These are phyloP conservation scores for Melikaiella ostensackeni DNA, from an alignment of 2,888 invertebrate species.

Conservation along the genomic window DNA sequence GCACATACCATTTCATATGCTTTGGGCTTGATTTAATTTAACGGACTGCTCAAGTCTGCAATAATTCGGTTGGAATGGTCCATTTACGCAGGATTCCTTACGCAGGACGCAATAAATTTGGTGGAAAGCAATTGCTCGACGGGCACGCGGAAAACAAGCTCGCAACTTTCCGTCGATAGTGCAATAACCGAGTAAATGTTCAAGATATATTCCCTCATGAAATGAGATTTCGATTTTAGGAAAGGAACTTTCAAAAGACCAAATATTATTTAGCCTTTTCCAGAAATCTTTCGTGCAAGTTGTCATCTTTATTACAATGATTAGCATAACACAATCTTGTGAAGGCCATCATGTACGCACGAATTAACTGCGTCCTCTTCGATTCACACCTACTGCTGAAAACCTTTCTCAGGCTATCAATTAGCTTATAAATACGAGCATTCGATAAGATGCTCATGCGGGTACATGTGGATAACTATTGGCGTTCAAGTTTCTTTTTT, in stretches of 20 bases:
- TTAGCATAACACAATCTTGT: slow-evolving; percentile 62
- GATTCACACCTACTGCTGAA: slow-evolving; percentile 14
- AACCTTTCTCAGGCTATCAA: slow-evolving; percentile 26
- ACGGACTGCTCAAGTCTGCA: slow-evolving; percentile 50
- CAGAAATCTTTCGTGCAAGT: slow-evolving; percentile 23
- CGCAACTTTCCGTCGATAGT: not conserved
- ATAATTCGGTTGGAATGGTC: slow-evolving; percentile 57
- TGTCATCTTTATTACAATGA: slow-evolving; percentile 58
- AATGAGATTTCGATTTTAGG: not conserved
- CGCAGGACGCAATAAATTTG: slow-evolving; percentile 52
- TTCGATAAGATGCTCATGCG: slow-evolving; percentile 38
- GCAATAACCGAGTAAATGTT: not conserved
- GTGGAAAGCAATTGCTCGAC: slow-evolving; percentile 45
- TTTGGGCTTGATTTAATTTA: slow-evolving; percentile 52
- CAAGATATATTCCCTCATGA: not conserved
- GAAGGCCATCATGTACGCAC: slow-evolving; percentile 36
- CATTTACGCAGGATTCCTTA: slow-evolving; percentile 55
- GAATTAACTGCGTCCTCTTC: slow-evolving; percentile 18
- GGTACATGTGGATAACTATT: slow-evolving; percentile 31
- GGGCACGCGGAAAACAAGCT: slow-evolving; percentile 6
- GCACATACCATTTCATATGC: not conserved
- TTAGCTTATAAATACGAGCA: slow-evolving; percentile 39
- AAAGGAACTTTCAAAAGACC: not conserved
- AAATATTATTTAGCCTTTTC: not conserved
- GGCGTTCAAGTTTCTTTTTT: not conserved